Evolutionary conservation across 2,888 invertebrate genomes (phyloP).

Genomic region (Ennomos erosarius): DNA sequence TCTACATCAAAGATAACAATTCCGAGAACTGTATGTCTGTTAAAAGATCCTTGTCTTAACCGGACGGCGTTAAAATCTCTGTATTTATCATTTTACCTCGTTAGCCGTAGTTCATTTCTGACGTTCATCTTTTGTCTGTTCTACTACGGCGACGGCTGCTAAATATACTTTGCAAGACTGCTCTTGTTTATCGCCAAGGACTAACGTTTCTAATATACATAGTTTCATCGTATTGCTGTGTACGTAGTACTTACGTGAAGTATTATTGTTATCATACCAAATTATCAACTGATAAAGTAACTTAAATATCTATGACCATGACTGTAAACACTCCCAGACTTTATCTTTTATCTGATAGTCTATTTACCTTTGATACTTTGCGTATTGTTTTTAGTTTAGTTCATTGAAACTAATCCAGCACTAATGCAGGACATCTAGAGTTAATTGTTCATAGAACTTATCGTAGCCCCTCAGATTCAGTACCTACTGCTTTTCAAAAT

Average conservation of each 20-base stretch:
- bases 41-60: conserved; percentile 22
- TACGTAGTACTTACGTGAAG: not conserved
- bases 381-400: not conserved
- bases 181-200: conserved; percentile 14
- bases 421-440: too few relatives aligned
- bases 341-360: conserved; percentile 28
- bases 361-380: conserved; percentile 10
- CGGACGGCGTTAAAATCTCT: conserved; percentile 37
- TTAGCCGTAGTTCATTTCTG: conserved; percentile 51
- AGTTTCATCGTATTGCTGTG: conserved; percentile 2
- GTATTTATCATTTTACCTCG: conserved; percentile 46
- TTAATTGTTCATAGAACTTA: too few relatives aligned
- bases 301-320: conserved; percentile 37
- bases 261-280: conserved; percentile 26
- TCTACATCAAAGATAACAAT: conserved; percentile 55
- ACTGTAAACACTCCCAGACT: conserved; percentile 40
- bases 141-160: conserved; percentile 37
- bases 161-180: conserved; percentile 21
- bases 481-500: too few relatives aligned
- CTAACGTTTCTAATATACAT: conserved; percentile 19
- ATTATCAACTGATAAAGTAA: conserved; percentile 44
- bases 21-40: conserved; percentile 27
- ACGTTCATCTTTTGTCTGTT: conserved; percentile 36
- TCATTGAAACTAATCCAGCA: too few relatives aligned
- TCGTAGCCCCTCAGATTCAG: too few relatives aligned